A percentile compares a stretch with the other conserved stretches of the same genome.
Evolutionary conservation across 2,888 invertebrate genomes (phyloP).

Genomic region (Coecobrya sp.): DNA sequence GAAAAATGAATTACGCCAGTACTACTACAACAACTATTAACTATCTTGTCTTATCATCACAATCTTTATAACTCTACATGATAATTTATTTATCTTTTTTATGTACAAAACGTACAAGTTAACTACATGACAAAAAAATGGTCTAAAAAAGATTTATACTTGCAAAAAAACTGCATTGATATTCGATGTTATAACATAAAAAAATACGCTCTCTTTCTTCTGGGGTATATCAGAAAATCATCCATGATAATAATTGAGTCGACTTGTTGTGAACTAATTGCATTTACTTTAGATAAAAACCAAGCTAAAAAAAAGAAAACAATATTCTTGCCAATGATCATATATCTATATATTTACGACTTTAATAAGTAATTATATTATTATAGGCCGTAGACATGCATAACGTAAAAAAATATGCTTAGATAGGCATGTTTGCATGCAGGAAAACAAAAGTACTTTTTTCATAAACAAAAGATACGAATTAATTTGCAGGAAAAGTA

Average conservation of each 20-base stretch:
- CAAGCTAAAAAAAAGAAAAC: slow-evolving; percentile 8
- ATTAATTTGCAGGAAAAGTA: neutral
- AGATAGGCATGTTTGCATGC: neutral
- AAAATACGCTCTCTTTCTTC: neutral
- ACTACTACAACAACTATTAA: neutral
- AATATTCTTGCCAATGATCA: slow-evolving; percentile 44
- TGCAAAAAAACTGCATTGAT: no score
- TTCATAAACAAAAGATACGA: slow-evolving; percentile 27
- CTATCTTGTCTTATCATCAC: neutral
- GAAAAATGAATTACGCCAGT: neutral
- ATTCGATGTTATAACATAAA: neutral
- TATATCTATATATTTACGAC: no score
- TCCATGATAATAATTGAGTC: slow-evolving; percentile 24
- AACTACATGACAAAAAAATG: no score
- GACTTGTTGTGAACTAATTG: slow-evolving; percentile 51
- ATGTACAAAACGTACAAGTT: neutral
- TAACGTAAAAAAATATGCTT: no score
- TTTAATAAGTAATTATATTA: no score
- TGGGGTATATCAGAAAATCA: neutral
- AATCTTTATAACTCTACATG: neutral
- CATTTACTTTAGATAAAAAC: slow-evolving; percentile 2
- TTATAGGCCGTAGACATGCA: no score
- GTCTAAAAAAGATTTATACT: no score
- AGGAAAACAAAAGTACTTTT: neutral
- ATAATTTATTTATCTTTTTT: neutral